These are phyloP conservation scores for Colistium nudipinnis DNA, from an alignment of 2,113 vertebrate species.

Conservation along the genomic window DNA sequence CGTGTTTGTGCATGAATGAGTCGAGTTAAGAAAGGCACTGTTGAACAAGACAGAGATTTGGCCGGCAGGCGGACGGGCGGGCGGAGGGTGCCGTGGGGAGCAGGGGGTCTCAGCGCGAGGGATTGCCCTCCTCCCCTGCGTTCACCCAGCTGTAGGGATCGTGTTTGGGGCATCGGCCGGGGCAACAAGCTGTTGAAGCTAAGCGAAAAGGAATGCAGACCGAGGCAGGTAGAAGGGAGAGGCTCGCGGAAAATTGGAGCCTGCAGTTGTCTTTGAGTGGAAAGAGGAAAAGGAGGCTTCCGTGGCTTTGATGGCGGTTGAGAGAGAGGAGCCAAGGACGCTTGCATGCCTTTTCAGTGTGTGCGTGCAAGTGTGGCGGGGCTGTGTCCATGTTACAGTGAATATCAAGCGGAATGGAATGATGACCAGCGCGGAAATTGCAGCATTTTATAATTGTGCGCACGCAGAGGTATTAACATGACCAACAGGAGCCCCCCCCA, in stretches of 20 bases:
- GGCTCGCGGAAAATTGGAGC: constrained; percentile 37
- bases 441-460: constrained; percentile 20
- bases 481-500: constrained; percentile 42
- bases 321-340: background rate
- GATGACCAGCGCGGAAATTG: background rate
- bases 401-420: constrained; percentile 24
- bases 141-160: constrained; percentile 67
- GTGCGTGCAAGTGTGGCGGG: background rate
- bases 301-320: constrained; percentile 6
- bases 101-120: constrained; percentile 3
- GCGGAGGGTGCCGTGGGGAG: background rate
- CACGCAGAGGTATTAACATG: constrained; percentile 18
- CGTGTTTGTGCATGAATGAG: constrained; percentile 53
- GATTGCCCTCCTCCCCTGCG: constrained; percentile 56
- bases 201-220: constrained; percentile 46
- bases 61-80: constrained; percentile 19
- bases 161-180: constrained; percentile 53
- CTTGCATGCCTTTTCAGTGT: constrained; percentile 17
- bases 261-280: constrained; percentile 33
- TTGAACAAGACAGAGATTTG: constrained; percentile 58
- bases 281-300: constrained; percentile 35
- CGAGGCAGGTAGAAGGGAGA: constrained; percentile 44
- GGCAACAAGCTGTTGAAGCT: constrained; percentile 32
- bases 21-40: constrained; percentile 47
- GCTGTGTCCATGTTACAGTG: constrained; percentile 14